Base-by-base conservation (phyloP, 1,140 invertebrate species). In the Uloborus diversus region DNA sequence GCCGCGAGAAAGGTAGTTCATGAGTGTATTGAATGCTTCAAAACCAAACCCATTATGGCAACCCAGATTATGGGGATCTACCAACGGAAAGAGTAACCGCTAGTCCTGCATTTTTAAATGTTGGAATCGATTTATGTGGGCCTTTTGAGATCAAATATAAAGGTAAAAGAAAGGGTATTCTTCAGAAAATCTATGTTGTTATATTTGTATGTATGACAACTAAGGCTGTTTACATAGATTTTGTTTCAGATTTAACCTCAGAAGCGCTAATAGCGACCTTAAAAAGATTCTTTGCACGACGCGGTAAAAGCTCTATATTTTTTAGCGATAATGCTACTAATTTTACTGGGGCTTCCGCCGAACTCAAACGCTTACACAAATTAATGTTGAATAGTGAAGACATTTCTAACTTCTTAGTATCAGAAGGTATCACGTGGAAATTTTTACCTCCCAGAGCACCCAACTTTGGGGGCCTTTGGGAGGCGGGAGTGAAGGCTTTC, bases 401-500 rank as follows among this genome's bases (percentile, higher is more conserved):
- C 1, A 14, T 53, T 53, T 1, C 1, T 35, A 4, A 14, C 69
- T 5, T 33, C 13, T 1, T 53, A 28, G 3, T 51, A 51, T 27
- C 75, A 1, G 49, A 53, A 20, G 49, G 49, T 20, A 53, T 53
- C n/a, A n/a, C 17, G 5, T 53, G 49, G 49, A 51, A 51, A 11
- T 11, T n/a, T 51, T 13, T 51, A 11, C 7, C n/a, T 20, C 20
- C n/a, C 13, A 51, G n/a, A 17, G 7, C n/a, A 11, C 49, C 49
- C 4, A 33, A 79, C 32, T 69, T 78, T 56, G 51, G 62, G 2
- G 62, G 80, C 7, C 1, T 81, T 14, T 69, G 51, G 33, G 64
- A 69, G 28, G 30, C 25, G 2, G 49, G 49, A 28, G 30, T 79
- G 7, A 79, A 68, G 25, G 25, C n/a, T 11, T 47, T 65, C 11